Conservation (phyloP, 2,113 vertebrate species). For the Pampusana beccarii region DNA sequence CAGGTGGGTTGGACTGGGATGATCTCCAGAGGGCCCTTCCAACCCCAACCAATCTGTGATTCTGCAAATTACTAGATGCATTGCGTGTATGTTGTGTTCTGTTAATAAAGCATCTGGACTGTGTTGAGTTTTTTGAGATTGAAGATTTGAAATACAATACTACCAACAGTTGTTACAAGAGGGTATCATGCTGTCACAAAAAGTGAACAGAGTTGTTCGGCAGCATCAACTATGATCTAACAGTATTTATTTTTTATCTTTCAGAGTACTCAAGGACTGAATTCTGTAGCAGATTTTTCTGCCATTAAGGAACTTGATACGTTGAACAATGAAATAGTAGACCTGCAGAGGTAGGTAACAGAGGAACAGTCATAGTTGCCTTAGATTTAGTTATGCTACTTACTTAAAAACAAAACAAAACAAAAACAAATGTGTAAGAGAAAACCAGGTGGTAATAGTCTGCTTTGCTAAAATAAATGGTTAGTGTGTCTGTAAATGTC, state of each 20-base stretch:
- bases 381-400: not conserved
- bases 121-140: not conserved
- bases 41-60: too few relatives aligned
- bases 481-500: not conserved
- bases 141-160: not conserved
- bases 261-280: slow-evolving; percentile 79
- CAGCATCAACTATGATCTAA: not conserved
- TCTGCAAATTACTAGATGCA: not conserved
- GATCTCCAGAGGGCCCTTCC: too few relatives aligned
- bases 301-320: slow-evolving; percentile 98
- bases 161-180: not conserved
- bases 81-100: not conserved
- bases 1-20: too few relatives aligned
- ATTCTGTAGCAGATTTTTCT: slow-evolving; percentile 93
- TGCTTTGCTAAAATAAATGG: not conserved
- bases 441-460: not conserved
- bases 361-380: not conserved
- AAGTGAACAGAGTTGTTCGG: not conserved
- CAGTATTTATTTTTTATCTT: slow-evolving; percentile 61
- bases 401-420: not conserved
- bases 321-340: slow-evolving; percentile 96
- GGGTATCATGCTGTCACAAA: not conserved
- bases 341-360: slow-evolving; percentile 89
- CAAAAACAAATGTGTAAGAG: not conserved
- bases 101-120: not conserved